A percentile compares a stretch with the other conserved stretches of the same genome.
Evolutionary conservation across 2,888 invertebrate species (phyloP).

Genomic region (Hoplodrina blanda): DNA sequence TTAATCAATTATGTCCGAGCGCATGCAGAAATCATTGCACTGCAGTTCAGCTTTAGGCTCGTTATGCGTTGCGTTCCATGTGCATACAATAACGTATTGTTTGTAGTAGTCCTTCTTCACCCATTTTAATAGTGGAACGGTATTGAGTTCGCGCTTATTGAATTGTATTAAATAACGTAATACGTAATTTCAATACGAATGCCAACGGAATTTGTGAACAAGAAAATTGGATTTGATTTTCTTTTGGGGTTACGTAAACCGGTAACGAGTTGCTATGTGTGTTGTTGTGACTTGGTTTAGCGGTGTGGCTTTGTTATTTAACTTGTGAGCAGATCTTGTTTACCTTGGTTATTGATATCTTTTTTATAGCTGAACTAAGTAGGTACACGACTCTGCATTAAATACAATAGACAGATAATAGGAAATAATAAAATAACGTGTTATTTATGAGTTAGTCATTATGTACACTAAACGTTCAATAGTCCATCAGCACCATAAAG

Average conservation of each 20-base stretch:
- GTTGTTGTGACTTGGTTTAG: not conserved
- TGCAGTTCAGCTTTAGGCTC: not conserved
- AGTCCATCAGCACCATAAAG: too few species aligned
- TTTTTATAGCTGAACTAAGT: too few species aligned
- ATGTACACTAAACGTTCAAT: too few species aligned
- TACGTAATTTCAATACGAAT: slow-evolving; percentile 57
- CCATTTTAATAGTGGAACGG: slow-evolving; percentile 1
- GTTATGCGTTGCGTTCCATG: too few species aligned
- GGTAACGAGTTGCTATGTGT: slow-evolving; percentile 27
- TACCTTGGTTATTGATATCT: not conserved
- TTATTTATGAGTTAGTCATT: too few species aligned
- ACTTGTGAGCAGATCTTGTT: not conserved
- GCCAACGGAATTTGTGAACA: slow-evolving; percentile 50
- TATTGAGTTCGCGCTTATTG: slow-evolving; percentile 54
- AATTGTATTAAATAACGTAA: slow-evolving; percentile 59
- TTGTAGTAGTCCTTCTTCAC: slow-evolving; percentile 12
- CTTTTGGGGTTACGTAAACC: slow-evolving; percentile 39
- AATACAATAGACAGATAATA: too few species aligned
- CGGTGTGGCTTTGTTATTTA: not conserved
- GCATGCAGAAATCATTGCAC: not conserved
- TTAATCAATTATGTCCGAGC: too few species aligned
- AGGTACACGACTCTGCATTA: too few species aligned
- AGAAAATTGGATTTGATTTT: slow-evolving; percentile 57
- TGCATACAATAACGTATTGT: not conserved
- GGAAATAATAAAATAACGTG: too few species aligned